Conservation (phyloP, 1,140 invertebrate species). For the Hyles euphorbiae region DNA sequence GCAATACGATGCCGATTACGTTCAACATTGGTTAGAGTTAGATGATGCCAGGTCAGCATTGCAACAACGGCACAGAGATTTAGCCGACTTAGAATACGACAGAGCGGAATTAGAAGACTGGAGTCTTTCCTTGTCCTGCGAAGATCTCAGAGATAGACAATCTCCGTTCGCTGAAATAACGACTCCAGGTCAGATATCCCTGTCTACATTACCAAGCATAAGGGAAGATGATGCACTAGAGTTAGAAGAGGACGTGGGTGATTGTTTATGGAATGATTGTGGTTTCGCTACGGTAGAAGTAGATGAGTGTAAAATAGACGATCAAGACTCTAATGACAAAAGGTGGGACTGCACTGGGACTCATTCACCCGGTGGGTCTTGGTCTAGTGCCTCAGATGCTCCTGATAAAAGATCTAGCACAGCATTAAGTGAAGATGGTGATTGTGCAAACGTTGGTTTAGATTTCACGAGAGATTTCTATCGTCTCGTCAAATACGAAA, state of each 20-base stretch:
- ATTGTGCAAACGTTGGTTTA: slow-evolving; percentile 81
- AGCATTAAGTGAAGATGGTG: slow-evolving; percentile 80
- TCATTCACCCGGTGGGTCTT: slow-evolving; percentile 79
- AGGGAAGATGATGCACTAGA: slow-evolving; percentile 83
- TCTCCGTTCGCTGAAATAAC: slow-evolving; percentile 68
- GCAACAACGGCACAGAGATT: slow-evolving; percentile 80
- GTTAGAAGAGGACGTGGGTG: slow-evolving; percentile 83
- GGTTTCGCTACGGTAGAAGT: slow-evolving; percentile 67
- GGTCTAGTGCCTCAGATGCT: slow-evolving; percentile 77
- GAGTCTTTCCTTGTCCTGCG: slow-evolving; percentile 83
- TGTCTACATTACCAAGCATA: slow-evolving; percentile 81
- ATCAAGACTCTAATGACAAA: slow-evolving; percentile 58
- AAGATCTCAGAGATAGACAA: slow-evolving; percentile 78
- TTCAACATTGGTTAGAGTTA: slow-evolving; percentile 84
- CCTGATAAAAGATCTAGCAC: slow-evolving; percentile 81
- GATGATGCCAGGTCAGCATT: slow-evolving; percentile 81
- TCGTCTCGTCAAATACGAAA: slow-evolving; percentile 86
- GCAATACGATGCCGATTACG: slow-evolving; percentile 83
- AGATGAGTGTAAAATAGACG: slow-evolving; percentile 66
- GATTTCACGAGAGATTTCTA: slow-evolving; percentile 87
- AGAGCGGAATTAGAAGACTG: slow-evolving; percentile 86
- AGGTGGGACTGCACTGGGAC: slow-evolving; percentile 73
- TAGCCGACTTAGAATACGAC: slow-evolving; percentile 84
- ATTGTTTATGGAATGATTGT: slow-evolving; percentile 82
- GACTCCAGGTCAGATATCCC: slow-evolving; percentile 76